Base-by-base conservation (phyloP, 2,888 invertebrate species). In the Cyclophora albipunctata region DNA sequence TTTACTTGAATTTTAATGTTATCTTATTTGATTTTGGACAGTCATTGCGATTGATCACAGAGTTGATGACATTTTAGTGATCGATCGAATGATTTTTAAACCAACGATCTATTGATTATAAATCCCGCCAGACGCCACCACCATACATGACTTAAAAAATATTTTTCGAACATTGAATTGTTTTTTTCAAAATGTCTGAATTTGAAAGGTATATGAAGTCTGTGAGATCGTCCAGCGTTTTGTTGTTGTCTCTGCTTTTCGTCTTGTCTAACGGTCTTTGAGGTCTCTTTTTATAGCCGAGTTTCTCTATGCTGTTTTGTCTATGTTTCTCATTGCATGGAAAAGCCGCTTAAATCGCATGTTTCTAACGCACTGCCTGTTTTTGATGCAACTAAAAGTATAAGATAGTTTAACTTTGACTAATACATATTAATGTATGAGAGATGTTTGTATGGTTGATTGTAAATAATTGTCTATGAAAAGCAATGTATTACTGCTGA, bases 211-310 rank as follows among this genome's bases (percentile, higher is more conserved):
- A 63, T 64, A 64, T 64, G 63, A 60, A 37, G 20, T 37, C 5
- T 37, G 37, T 64, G 67, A 58, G 64, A 62, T 56, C 61, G 84
- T 86, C 84, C 86, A 84, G 86, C 84, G 83, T 72, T 71, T 74
- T 60, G 63, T 70, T 61, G 62, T 66, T 66, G 67, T 60, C 62
- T 63, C 63, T 66, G 70, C 68, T 67, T 61, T 56, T 71, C 60
- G 69, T 59, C 69, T 72, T 67, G 58, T 59, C 54, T 58, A 60
- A 60, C 71, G 73, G 70, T 67, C 69, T 68, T 58, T 46, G 48
- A 67, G 63, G 63, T 71, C 69, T 76, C 67, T 74, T 66, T 61
- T 55, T 76, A 71, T 72, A 60, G 65, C 71, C 66, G 72, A 73
- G 71, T 59, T 63, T 54, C 56, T 41, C 62, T 68, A 62, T 53